Conservation (phyloP, 2,888 invertebrate species). For the Leptinotarsa juncta region DNA sequence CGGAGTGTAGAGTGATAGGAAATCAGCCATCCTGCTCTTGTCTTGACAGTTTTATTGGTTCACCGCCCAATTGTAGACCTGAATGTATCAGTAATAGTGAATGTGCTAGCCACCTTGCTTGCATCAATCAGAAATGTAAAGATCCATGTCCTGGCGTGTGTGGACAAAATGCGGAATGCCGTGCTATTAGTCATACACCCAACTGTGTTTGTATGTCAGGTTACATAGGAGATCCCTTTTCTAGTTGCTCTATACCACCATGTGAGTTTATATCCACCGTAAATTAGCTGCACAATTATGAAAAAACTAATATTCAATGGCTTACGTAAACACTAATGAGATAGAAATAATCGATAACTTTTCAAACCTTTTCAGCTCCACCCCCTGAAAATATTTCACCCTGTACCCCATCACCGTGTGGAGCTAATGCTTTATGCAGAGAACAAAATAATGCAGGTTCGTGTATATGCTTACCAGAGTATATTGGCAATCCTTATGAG, state of each 20-base stretch:
- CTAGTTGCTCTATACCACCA: slow-evolving; percentile 67
- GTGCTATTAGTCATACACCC: slow-evolving; percentile 78
- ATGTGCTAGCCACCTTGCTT: slow-evolving; percentile 77
- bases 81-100: slow-evolving; percentile 81
- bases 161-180: slow-evolving; percentile 78
- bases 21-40: slow-evolving; percentile 74
- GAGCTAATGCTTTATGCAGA: slow-evolving; percentile 75
- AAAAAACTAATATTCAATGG: slow-evolving; percentile 39
- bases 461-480: slow-evolving; percentile 78
- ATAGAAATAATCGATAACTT: not conserved
- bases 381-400: slow-evolving; percentile 65
- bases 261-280: slow-evolving; percentile 65
- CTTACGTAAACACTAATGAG: slow-evolving; percentile 10
- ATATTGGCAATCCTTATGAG: slow-evolving; percentile 82
- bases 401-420: slow-evolving; percentile 78
- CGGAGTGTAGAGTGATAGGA: slow-evolving; percentile 68
- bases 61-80: slow-evolving; percentile 79
- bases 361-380: slow-evolving; percentile 51
- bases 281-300: slow-evolving; percentile 1
- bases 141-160: slow-evolving; percentile 83
- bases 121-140: slow-evolving; percentile 79
- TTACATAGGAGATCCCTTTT: slow-evolving; percentile 74
- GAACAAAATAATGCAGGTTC: slow-evolving; percentile 73
- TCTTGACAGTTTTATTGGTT: slow-evolving; percentile 71
- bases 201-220: slow-evolving; percentile 74